Base-by-base conservation (phyloP, 2,113 vertebrate species). In the Rhinolophus sinicus region DNA sequence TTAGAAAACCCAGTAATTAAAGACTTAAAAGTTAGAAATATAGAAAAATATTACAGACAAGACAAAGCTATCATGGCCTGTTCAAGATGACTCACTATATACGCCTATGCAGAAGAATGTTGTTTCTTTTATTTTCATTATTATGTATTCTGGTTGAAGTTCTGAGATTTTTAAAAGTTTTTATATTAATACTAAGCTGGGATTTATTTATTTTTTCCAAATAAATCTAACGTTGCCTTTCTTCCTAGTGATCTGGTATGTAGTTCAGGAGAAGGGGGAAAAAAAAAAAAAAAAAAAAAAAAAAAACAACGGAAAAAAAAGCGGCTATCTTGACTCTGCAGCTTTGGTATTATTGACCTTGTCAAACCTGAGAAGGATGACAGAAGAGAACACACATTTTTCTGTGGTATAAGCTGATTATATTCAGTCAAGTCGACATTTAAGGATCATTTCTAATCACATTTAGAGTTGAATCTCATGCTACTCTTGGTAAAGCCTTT, bases 381-480 rank as follows among this genome's bases (percentile, higher is more conserved):
- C 93, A 95, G 67, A 96, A 88, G n/a, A 80, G 33, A 97, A 89
- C 19, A 97, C 3, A 94, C 94, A 98, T 96, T 98, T 95, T 60
- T 98, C 69, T 90, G 73, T 95, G 28, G 7, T 81, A 65, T 97
- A 98, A 98, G 87, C 94, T 98, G 95, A 97, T 98, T 98, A 97
- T 44, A 78, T 52, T 98, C 90, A 96, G 62, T 94, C 84, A 97
- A 97, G 80, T 96, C 38, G 77, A 94, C 94, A 97, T 98, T 97
- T 97, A 96, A 97, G 56, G 64, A 98, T 95, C 69, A 97, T 96
- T 98, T 97, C 95, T 98, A 98, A 98, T 98, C 96, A 98, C 81
- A 96, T 97, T 98, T 98, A 78, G 47, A 98, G 12, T 30, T 95
- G 87, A 96, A 93, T 80, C 60, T 96, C 50, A 50, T 47, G 89